phyloP scores from a whole-genome alignment of 1,140 invertebrate species.

The Heliconius melpomene region DNA sequence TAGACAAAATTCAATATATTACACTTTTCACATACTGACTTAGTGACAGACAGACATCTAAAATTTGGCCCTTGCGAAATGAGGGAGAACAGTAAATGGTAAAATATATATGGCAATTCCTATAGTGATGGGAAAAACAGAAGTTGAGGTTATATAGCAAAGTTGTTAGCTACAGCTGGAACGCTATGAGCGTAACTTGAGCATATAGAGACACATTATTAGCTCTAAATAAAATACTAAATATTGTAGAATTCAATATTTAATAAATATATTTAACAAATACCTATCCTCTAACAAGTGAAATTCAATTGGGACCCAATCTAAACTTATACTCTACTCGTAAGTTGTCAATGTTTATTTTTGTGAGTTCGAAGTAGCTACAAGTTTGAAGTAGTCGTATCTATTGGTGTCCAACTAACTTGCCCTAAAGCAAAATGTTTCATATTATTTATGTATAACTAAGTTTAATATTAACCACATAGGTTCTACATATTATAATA shows the following conservation, averaged over 20 bases:
- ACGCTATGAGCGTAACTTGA: background rate
- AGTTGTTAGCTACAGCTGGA: no score
- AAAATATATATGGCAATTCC: no score
- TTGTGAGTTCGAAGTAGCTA: constrained; percentile 23
- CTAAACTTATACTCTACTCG: background rate
- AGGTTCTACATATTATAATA: no score
- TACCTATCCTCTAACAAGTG: background rate
- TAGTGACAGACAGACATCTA: no score
- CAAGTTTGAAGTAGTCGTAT: constrained; percentile 19
- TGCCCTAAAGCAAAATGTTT: background rate
- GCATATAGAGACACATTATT: background rate
- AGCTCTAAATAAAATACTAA: background rate
- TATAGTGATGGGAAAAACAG: no score
- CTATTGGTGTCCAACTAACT: constrained; percentile 1
- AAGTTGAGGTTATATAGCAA: no score
- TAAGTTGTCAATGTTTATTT: constrained; percentile 26
- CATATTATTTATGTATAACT: background rate
- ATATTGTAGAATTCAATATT: background rate
- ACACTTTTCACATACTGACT: no score
- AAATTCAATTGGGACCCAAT: constrained; percentile 17
- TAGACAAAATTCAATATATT: no score
- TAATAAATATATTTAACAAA: background rate
- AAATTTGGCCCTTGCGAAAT: no score
- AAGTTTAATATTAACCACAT: background rate
- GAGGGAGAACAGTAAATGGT: no score